Evolutionary conservation across 37 sponge, comb jelly and placozoan genomes (phyloP).

Genomic region (Tethya wilhelma): DNA sequence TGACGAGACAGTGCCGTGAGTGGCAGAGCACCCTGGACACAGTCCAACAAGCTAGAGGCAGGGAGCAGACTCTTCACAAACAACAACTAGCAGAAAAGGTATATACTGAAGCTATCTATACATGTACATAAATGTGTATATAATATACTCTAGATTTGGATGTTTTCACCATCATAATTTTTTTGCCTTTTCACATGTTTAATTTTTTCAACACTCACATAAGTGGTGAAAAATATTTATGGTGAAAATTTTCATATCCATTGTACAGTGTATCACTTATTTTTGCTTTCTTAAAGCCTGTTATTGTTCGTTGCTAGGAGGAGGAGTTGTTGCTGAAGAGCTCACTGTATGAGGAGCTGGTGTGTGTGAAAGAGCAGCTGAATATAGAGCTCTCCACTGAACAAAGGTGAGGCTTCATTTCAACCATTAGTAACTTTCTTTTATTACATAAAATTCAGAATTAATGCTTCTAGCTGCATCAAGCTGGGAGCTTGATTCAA

Average conservation of each 20-base stretch:
- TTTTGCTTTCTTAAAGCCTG: no score
- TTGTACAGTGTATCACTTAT: not conserved
- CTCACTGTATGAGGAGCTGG: not conserved
- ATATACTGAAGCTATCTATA: not conserved
- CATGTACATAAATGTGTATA: not conserved
- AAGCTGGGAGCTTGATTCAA: no score
- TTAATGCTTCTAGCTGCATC: no score
- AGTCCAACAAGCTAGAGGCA: conserved; percentile 38
- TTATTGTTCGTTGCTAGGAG: no score
- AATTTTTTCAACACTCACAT: not conserved
- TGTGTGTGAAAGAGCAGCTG: not conserved
- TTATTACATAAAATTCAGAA: no score
- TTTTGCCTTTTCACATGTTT: not conserved
- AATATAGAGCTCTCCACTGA: not conserved
- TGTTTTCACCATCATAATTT: not conserved
- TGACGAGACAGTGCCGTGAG: conserved; percentile 32
- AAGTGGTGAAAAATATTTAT: not conserved
- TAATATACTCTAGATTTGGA: not conserved
- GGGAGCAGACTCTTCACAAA: conserved; percentile 25
- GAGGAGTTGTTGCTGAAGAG: not conserved
- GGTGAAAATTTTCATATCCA: not conserved
- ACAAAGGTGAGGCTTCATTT: no score
- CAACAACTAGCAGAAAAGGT: conserved; percentile 27
- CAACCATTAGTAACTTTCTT: no score
- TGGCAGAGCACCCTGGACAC: conserved; percentile 41